Conservation (phyloP, 2,797 vertebrate genomes). For the Enteromius trimaculatus region DNA sequence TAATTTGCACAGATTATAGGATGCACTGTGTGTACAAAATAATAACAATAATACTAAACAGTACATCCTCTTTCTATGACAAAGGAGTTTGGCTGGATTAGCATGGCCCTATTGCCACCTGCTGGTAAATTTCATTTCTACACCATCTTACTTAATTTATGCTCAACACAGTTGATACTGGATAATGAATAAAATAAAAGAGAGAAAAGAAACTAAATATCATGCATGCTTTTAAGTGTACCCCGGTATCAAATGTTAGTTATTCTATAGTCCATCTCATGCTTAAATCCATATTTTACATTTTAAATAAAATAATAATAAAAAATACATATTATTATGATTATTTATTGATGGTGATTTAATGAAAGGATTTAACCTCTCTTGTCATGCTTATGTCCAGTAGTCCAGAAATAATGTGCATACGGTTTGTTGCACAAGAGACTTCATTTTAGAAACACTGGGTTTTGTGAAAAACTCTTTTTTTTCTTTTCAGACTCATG, state of each 20-base stretch:
- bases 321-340: too few relatives aligned
- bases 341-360: neutral
- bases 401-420: conserved; percentile 4
- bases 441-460: neutral
- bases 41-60: too few relatives aligned
- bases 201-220: neutral
- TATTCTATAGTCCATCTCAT: neutral
- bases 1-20: neutral
- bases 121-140: neutral
- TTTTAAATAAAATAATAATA: neutral
- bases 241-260: neutral
- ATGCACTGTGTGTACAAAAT: neutral
- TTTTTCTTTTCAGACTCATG: neutral
- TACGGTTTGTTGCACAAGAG: neutral
- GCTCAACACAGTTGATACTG: neutral
- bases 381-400: neutral
- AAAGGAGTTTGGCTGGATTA: too few relatives aligned
- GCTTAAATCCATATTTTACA: neutral
- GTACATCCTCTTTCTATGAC: neutral
- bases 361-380: neutral
- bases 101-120: neutral
- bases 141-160: neutral
- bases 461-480: neutral
- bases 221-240: neutral
- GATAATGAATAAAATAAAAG: neutral